phyloP scores from a whole-genome alignment of 53 echinoderm and acorn worm genomes.

The Paelopatides confundens region DNA sequence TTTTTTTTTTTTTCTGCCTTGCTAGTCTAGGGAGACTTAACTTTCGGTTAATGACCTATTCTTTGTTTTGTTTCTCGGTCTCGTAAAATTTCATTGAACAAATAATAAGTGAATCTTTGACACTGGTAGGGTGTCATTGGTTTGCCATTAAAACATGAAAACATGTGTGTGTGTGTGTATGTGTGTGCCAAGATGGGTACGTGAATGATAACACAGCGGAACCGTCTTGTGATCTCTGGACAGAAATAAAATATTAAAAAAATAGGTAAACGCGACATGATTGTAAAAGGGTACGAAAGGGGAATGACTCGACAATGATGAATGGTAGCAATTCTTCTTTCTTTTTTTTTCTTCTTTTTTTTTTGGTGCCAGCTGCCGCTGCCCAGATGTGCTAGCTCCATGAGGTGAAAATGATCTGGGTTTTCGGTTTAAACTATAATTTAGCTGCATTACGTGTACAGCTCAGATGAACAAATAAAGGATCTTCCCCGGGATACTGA shows the following conservation, averaged over 20 bases:
- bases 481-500: too few relatives aligned
- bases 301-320: neutral
- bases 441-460: too few relatives aligned
- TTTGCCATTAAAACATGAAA: slow-evolving; percentile 17
- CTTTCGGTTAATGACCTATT: slow-evolving; percentile 42
- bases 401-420: too few relatives aligned
- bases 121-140: slow-evolving; percentile 1
- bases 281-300: neutral
- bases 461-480: too few relatives aligned
- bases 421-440: too few relatives aligned
- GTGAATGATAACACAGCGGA: neutral
- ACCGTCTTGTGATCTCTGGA: neutral
- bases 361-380: too few relatives aligned
- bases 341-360: too few relatives aligned
- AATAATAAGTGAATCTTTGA: neutral
- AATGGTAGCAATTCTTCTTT: too few relatives aligned
- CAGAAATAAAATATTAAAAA: neutral
- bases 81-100: slow-evolving; percentile 24
- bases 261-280: neutral
- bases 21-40: slow-evolving; percentile 6
- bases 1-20: neutral
- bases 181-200: neutral
- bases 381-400: too few relatives aligned
- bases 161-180: neutral
- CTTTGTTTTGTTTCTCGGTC: slow-evolving; percentile 9